A percentile compares a stretch with the other conserved stretches of the same genome.
phyloP scores from a whole-genome alignment of 2,888 invertebrate genomes.

The Nesidiocoris tenuis region DNA sequence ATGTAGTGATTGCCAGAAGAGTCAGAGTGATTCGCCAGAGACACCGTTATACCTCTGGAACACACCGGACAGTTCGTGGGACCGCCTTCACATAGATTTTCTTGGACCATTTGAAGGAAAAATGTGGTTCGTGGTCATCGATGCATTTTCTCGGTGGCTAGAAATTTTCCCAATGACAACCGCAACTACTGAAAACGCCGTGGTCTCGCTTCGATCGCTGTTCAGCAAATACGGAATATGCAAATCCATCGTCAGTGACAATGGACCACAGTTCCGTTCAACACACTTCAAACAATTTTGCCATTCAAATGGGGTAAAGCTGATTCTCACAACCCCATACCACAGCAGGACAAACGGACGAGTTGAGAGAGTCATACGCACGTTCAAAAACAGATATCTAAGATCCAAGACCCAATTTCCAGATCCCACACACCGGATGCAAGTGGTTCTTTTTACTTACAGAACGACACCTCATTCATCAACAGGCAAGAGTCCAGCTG shows the following conservation, averaged over 20 bases:
- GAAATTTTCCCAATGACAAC: conserved; percentile 30
- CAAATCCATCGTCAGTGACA: conserved; percentile 36
- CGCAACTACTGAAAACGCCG: not conserved
- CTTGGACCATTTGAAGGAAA: conserved; percentile 46
- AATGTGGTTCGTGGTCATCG: conserved; percentile 50
- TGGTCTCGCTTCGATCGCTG: not conserved
- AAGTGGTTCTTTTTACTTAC: conserved; percentile 40
- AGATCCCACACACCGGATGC: conserved; percentile 42
- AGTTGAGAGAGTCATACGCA: conserved; percentile 51
- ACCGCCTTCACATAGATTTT: conserved; percentile 50
- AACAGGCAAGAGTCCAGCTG: conserved; percentile 49
- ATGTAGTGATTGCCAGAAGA: conserved; percentile 41
- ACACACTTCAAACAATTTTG: not conserved
- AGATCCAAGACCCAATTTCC: conserved; percentile 8
- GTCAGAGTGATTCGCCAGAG: conserved; percentile 43
- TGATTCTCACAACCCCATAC: conserved; percentile 44
- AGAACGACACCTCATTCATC: conserved; percentile 43
- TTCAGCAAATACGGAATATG: conserved; percentile 47
- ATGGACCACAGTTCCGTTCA: not conserved
- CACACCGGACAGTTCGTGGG: conserved; percentile 48
- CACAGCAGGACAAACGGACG: conserved; percentile 50
- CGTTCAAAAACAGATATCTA: conserved; percentile 47
- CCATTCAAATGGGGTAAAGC: not conserved
- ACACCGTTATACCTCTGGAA: conserved; percentile 48
- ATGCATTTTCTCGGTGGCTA: conserved; percentile 49